phyloP scores from a whole-genome alignment of 2,113 vertebrate genomes.

The Poecilia latipinna region DNA sequence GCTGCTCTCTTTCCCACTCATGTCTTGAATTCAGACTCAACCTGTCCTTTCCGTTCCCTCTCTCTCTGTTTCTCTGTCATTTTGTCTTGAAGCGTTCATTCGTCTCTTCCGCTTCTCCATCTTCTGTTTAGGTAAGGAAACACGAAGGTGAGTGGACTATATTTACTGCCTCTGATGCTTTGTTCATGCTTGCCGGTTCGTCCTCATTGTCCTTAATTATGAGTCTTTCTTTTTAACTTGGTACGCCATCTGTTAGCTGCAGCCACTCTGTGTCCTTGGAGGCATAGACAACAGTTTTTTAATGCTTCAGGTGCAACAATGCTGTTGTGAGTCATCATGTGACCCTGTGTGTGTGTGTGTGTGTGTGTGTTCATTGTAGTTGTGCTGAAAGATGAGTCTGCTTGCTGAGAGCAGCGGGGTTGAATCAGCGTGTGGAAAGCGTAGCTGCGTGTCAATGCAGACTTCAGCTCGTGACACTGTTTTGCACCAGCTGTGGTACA shows the following conservation, averaged over 20 bases:
- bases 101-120: slow-evolving; percentile 40
- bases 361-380: slow-evolving; percentile 48
- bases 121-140: slow-evolving; percentile 49
- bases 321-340: slow-evolving; percentile 61
- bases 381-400: slow-evolving; percentile 24
- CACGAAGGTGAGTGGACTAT: slow-evolving; percentile 72
- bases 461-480: slow-evolving; percentile 68
- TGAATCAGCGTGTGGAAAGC: slow-evolving; percentile 27
- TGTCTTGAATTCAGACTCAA: slow-evolving; percentile 28
- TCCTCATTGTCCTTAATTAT: neutral
- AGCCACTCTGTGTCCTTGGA: slow-evolving; percentile 57
- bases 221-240: slow-evolving; percentile 40
- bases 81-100: slow-evolving; percentile 46
- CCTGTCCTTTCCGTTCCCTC: neutral
- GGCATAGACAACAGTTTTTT: slow-evolving; percentile 40
- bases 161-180: slow-evolving; percentile 34
- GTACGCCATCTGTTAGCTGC: slow-evolving; percentile 32
- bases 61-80: slow-evolving; percentile 4
- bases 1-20: slow-evolving; percentile 25
- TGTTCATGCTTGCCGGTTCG: neutral
- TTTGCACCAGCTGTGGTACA: slow-evolving; percentile 73
- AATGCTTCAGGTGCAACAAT: slow-evolving; percentile 60
- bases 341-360: slow-evolving; percentile 3
- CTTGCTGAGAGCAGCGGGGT: slow-evolving; percentile 1
- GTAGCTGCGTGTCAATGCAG: slow-evolving; percentile 62